phyloP scores from a whole-genome alignment of 2,113 vertebrate genomes.

The Petroica traversi region DNA sequence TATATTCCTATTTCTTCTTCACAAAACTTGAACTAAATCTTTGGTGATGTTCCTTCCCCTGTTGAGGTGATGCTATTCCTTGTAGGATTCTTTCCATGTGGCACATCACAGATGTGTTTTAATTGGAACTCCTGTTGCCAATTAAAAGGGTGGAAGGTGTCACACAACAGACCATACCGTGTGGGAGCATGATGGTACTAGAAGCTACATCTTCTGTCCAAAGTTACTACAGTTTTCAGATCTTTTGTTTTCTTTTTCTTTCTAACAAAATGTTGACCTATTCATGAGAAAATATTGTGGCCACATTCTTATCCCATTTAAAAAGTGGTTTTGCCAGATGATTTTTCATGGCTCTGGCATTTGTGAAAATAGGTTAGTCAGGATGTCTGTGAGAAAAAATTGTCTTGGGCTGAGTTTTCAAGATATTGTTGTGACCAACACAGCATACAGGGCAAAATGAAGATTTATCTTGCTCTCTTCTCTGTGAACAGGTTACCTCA shows the following conservation, averaged over 20 bases:
- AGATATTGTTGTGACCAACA: not conserved
- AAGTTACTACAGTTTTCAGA: not conserved
- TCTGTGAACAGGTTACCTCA: not conserved
- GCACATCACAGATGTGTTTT: not conserved
- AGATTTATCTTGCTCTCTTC: not conserved
- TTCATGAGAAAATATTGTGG: not conserved
- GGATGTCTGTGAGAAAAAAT: not conserved
- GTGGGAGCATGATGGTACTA: not conserved
- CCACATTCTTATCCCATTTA: not conserved
- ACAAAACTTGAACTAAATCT: not conserved
- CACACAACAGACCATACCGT: not conserved
- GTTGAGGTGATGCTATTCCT: not conserved
- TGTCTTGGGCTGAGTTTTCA: not conserved
- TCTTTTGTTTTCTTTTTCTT: not conserved
- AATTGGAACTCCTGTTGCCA: not conserved
- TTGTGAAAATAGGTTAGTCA: not conserved
- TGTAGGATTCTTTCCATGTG: not conserved
- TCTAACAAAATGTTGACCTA: not conserved
- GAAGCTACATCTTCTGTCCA: not conserved
- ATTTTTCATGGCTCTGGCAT: not conserved
- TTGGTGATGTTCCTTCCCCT: not conserved
- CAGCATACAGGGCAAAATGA: not conserved
- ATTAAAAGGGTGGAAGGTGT: not conserved
- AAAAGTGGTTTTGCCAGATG: not conserved
- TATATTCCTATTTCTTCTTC: not conserved